Conservation (phyloP, 2,888 invertebrate species). For the Lepeophtheirus nordmannii region DNA sequence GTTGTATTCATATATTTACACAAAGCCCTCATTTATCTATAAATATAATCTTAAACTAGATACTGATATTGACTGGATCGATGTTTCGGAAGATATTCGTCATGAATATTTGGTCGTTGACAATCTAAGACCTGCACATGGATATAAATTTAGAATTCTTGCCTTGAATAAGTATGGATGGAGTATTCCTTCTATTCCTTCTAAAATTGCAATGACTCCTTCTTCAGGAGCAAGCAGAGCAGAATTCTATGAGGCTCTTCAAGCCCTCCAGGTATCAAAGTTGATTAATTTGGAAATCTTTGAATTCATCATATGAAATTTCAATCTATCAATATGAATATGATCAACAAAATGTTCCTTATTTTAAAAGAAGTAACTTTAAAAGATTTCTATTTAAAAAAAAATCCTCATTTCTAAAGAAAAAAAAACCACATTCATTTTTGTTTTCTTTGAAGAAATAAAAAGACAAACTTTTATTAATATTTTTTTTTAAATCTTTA, state of each 20-base stretch:
- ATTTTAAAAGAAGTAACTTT: too few relatives aligned
- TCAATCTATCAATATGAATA: too few relatives aligned
- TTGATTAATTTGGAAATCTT: too few relatives aligned
- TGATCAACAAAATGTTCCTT: too few relatives aligned
- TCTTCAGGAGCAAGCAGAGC: slow-evolving; percentile 28
- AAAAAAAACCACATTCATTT: too few relatives aligned
- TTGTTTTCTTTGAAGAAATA: too few relatives aligned
- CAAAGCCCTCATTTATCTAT: background rate
- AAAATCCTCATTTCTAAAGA: too few relatives aligned
- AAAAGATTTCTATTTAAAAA: too few relatives aligned
- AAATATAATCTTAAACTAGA: slow-evolving; percentile 33
- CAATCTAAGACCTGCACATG: slow-evolving; percentile 57
- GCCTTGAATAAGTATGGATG: slow-evolving; percentile 82
- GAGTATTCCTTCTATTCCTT: slow-evolving; percentile 75
- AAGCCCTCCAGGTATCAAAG: slow-evolving; percentile 23
- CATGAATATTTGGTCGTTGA: slow-evolving; percentile 78
- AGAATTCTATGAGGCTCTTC: slow-evolving; percentile 24
- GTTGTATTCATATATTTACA: background rate
- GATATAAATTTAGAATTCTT: slow-evolving; percentile 74
- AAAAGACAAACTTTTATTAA: too few relatives aligned
- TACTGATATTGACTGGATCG: slow-evolving; percentile 48
- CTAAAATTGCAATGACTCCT: slow-evolving; percentile 52
- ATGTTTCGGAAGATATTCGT: slow-evolving; percentile 70
- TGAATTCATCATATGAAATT: too few relatives aligned
- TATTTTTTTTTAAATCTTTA: too few relatives aligned